phyloP scores from a whole-genome alignment of 2,113 vertebrate species.

The Amblyornis subalaris region DNA sequence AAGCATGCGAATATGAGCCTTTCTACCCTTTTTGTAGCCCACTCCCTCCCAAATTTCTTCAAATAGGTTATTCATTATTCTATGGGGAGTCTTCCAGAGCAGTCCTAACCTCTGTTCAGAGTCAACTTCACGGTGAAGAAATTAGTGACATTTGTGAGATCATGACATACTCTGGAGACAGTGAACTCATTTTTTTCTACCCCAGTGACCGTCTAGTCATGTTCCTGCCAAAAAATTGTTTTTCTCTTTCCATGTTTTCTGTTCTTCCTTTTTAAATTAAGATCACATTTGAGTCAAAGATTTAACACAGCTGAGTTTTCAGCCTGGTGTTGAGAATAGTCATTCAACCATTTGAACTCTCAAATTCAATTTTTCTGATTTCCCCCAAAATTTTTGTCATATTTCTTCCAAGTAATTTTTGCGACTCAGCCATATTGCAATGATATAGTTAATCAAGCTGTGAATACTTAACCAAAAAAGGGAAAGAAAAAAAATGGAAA shows the following conservation, averaged over 20 bases:
- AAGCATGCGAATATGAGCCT: background rate
- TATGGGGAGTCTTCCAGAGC: background rate
- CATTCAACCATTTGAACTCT: background rate
- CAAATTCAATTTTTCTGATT: background rate
- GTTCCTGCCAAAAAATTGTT: slow-evolving; percentile 49
- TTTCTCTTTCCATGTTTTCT: slow-evolving; percentile 47
- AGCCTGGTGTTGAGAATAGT: background rate
- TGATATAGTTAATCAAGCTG: background rate
- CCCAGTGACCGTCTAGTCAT: background rate
- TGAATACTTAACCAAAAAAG: background rate
- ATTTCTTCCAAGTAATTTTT: background rate
- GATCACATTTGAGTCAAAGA: slow-evolving; percentile 15
- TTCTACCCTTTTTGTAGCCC: background rate
- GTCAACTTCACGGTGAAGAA: background rate
- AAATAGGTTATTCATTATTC: slow-evolving; percentile 9
- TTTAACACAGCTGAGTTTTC: background rate
- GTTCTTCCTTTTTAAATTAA: slow-evolving; percentile 24
- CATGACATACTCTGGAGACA: background rate
- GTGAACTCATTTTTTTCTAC: background rate
- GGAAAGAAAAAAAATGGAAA: background rate
- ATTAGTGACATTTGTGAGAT: background rate
- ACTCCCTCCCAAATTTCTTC: background rate
- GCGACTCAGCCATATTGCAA: background rate
- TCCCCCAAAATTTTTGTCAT: background rate
- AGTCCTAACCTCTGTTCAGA: background rate